phyloP scores from a whole-genome alignment of 2,113 vertebrate genomes.

The Numida meleagris region DNA sequence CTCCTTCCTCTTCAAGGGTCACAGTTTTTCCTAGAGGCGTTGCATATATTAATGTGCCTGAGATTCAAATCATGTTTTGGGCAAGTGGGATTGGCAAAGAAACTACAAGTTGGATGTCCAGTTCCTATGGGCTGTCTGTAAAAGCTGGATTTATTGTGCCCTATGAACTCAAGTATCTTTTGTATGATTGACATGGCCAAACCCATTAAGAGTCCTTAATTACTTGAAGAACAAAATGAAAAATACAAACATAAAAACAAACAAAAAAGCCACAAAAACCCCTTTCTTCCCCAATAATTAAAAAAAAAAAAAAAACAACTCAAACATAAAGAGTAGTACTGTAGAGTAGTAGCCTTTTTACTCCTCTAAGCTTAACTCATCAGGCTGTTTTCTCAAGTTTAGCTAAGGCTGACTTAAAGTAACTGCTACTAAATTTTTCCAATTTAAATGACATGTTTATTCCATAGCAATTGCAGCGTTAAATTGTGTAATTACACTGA shows the following conservation, averaged over 20 bases:
- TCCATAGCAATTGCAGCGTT: background rate
- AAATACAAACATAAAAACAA: no score
- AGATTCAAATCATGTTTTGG: background rate
- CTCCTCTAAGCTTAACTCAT: background rate
- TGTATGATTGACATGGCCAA: background rate
- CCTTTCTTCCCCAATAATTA: no score
- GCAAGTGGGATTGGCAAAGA: background rate
- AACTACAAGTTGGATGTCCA: background rate
- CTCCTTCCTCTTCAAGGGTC: background rate
- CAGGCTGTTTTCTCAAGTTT: background rate
- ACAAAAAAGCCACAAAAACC: no score
- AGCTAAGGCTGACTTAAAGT: background rate
- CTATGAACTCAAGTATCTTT: background rate
- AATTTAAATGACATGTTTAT: background rate
- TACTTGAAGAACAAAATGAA: background rate
- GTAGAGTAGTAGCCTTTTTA: background rate
- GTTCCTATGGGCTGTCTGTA: background rate
- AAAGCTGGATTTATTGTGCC: background rate
- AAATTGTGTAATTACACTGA: background rate
- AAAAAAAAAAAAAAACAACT: background rate
- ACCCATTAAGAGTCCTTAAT: background rate
- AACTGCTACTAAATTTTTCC: background rate
- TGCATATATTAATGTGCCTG: background rate
- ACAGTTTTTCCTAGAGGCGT: background rate
- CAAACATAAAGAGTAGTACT: background rate